Conservation (phyloP, 2,113 vertebrate genomes). For the Peromyscus polionotus region DNA sequence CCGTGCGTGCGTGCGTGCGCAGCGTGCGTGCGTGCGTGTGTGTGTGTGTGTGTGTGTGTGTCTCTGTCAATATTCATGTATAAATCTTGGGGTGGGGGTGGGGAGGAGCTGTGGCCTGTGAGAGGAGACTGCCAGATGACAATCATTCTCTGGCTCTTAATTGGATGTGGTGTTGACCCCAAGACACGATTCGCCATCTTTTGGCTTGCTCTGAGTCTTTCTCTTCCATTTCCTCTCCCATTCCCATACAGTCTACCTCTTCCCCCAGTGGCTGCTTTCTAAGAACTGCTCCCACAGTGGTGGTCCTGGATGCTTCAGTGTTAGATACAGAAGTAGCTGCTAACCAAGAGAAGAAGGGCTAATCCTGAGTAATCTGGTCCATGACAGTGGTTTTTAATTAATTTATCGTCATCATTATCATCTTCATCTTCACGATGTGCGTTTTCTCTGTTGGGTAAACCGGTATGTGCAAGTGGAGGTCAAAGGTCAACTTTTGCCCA, state of each 20-base stretch:
- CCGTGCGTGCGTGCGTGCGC: too few species aligned
- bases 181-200: not conserved
- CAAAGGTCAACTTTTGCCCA: not conserved
- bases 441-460: not conserved
- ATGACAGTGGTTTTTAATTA: not conserved
- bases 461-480: not conserved
- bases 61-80: not conserved
- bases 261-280: not conserved
- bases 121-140: not conserved
- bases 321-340: not conserved
- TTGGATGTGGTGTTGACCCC: not conserved
- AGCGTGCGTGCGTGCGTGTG: too few species aligned
- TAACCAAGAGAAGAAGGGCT: not conserved
- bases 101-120: not conserved
- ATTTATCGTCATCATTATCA: not conserved
- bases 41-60: too few species aligned
- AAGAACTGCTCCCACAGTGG: not conserved
- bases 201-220: not conserved
- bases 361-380: not conserved
- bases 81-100: not conserved
- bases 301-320: not conserved
- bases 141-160: not conserved
- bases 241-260: not conserved
- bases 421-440: not conserved
- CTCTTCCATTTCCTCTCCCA: not conserved